Evolutionary conservation across 2,888 invertebrate species (phyloP).

Genomic region (Tortricodes alternella): DNA sequence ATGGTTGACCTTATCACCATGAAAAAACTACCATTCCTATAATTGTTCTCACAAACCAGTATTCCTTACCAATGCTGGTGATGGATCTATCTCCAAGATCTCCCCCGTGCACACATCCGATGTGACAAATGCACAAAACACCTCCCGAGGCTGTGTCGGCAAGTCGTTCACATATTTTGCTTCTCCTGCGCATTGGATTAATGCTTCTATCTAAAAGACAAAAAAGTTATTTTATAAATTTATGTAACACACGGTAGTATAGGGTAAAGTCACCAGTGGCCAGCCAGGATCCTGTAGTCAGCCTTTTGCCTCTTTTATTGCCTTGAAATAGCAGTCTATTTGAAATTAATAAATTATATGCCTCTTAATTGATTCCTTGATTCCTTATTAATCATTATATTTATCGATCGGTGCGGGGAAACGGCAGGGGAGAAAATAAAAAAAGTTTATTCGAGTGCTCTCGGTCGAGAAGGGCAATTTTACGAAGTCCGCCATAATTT

Average conservation of each 20-base stretch:
- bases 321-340: too few species aligned
- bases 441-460: too few species aligned
- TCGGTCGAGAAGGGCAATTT: too few species aligned
- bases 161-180: conserved; percentile 86
- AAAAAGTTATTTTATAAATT: conserved; percentile 10
- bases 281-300: too few species aligned
- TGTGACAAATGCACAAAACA: conserved; percentile 86
- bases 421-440: too few species aligned
- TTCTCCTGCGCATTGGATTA: conserved; percentile 85
- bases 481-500: too few species aligned
- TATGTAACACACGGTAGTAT: background rate
- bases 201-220: conserved; percentile 21
- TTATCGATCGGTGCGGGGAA: too few species aligned
- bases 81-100: conserved; percentile 83
- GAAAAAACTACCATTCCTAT: background rate
- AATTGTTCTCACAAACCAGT: background rate
- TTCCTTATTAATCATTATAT: too few species aligned
- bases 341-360: too few species aligned
- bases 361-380: too few species aligned
- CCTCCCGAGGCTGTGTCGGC: conserved; percentile 81
- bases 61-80: conserved; percentile 82
- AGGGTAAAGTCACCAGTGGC: too few species aligned
- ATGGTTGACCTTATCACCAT: background rate
- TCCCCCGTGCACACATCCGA: conserved; percentile 79
- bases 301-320: too few species aligned